phyloP scores from a whole-genome alignment of 2,113 vertebrate species.

The Pygoscelis antarcticus region DNA sequence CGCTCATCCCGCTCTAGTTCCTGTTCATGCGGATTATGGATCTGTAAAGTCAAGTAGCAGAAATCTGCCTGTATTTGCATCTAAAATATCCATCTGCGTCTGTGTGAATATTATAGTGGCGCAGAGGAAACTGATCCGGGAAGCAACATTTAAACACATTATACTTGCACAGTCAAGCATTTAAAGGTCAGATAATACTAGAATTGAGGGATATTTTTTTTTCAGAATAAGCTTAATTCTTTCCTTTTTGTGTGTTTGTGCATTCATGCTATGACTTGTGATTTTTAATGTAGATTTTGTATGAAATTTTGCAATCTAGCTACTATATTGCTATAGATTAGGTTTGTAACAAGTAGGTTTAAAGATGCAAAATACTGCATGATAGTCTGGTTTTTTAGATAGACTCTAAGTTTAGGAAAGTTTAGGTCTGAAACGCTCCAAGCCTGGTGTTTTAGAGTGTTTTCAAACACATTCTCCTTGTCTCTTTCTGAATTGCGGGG shows the following conservation, averaged over 20 bases:
- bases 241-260: neutral
- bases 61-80: conserved; percentile 31
- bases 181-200: conserved; percentile 30
- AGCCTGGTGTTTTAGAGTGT: neutral
- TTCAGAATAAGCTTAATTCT: neutral
- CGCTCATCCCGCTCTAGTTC: neutral
- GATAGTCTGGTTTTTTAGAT: neutral
- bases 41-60: neutral
- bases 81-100: conserved; percentile 18
- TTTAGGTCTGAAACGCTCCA: neutral
- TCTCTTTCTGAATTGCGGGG: neutral
- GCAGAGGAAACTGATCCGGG: neutral
- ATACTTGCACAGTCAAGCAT: neutral
- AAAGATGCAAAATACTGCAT: neutral
- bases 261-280: neutral
- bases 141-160: conserved; percentile 8
- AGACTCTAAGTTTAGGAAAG: neutral
- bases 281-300: neutral
- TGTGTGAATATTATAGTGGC: neutral
- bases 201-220: neutral
- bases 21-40: neutral
- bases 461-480: neutral
- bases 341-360: neutral
- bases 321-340: neutral
- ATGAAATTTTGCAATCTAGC: neutral